Evolutionary conservation across 1,140 invertebrate species (phyloP).

Genomic region (Onthophagus taurus): DNA sequence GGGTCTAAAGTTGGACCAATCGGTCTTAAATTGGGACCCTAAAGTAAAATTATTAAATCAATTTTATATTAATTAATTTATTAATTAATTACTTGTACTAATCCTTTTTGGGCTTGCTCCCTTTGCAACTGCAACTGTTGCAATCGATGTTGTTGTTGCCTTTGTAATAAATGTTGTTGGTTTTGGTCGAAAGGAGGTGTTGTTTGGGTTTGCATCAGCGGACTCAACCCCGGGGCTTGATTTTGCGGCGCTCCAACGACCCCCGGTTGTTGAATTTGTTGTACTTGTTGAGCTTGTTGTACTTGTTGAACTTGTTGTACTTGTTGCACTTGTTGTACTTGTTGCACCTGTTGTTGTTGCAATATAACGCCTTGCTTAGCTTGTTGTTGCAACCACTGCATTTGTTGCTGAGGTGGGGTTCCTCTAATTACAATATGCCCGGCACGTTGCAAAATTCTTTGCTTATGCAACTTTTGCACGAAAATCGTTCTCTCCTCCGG

Average conservation of each 20-base stretch:
- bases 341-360: too few species aligned
- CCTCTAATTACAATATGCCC: conserved; percentile 37
- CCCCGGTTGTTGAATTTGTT: conserved; percentile 20
- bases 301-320: too few species aligned
- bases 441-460: conserved; percentile 42
- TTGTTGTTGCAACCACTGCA: conserved; percentile 56
- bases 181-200: conserved; percentile 28
- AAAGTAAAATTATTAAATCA: too few species aligned
- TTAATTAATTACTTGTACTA: too few species aligned
- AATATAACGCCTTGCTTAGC: conserved; percentile 35
- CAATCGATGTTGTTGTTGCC: conserved; percentile 44
- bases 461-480: conserved; percentile 61
- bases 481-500: conserved; percentile 67
- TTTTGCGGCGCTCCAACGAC: conserved; percentile 7
- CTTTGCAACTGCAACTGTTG: conserved; percentile 47
- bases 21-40: too few species aligned
- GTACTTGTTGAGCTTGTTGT: conserved; percentile 7
- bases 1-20: conserved; percentile 31
- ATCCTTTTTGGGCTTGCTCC: conserved; percentile 39
- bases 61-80: too few species aligned
- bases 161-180: conserved; percentile 35
- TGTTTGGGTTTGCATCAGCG: conserved; percentile 32
- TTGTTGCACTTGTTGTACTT: conserved; percentile 19
- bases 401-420: conserved; percentile 51
- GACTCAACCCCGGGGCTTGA: conserved; percentile 40